Evolutionary conservation across 2,797 vertebrate species (phyloP), one percentile per base, ranked within the genome.

Genomic region (Thunnus albacares): DNA sequence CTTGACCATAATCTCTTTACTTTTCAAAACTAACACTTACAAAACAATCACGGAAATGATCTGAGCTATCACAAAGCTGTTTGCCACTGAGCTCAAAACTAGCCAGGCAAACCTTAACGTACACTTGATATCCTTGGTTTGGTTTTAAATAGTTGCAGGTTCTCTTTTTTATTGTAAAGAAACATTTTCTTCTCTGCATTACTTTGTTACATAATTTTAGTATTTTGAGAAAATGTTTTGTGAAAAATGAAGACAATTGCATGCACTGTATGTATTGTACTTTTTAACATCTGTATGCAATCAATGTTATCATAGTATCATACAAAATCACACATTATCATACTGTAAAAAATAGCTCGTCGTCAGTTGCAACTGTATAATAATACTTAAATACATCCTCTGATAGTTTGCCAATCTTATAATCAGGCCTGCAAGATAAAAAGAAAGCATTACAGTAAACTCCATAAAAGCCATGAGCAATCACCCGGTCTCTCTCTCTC

Each of bases 361-460:
- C 38, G 14, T 65, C 5, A 0, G 4, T 64, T 65, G 18, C 62
- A 69, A 43, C 60, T 64, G 24, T 56, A 62, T 82, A 71, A 85
- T 81, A 67, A 79, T 71, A 70, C 61, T 83, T 84, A 77, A 87
- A 80, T 56, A 60, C 51, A 65, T 61, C 61, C 41, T 73, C 71
- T 64, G 49, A 81, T 78, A 66, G 71, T 73, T 79, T 2, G 43
- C 61, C 63, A 65, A 66, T 88, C 59, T 70, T 77, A 81, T 84
- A 88, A 86, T 83, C 63, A 81, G 64, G 7, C 13, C 3, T 69
- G 70, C 45, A 71, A 78, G 68, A 74, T 63, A 57, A 83, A 85
- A 87, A 75, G 61, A 82, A 82, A 82, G 84, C 35, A 77, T 87
- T 81, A 85, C 71, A 28, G 80, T 85, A 81, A 90, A 84, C 68